phyloP scores from a whole-genome alignment of 2,797 vertebrate species.

The Bradypus variegatus region DNA sequence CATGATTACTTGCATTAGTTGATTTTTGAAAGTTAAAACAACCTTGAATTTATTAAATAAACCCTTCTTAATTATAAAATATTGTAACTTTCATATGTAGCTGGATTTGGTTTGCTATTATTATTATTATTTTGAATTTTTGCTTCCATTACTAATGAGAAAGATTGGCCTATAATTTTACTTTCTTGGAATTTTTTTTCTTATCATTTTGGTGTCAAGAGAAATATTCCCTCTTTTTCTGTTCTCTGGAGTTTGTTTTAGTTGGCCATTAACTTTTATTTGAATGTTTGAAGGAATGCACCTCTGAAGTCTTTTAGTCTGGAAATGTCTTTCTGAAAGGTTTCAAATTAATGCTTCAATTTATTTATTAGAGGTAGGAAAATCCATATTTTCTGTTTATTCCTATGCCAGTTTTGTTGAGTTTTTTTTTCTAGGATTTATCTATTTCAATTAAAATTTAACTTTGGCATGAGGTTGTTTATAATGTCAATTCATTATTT shows the following conservation, averaged over 20 bases:
- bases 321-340: not conserved
- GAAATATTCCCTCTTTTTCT: no score
- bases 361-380: not conserved
- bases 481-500: not conserved
- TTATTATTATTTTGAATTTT: not conserved
- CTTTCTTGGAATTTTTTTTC: not conserved
- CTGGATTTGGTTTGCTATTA: not conserved
- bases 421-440: not conserved
- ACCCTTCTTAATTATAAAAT: not conserved
- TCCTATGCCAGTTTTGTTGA: not conserved
- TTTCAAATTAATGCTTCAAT: not conserved
- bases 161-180: not conserved
- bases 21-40: not conserved
- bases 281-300: slow-evolving; percentile 1
- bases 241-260: not conserved
- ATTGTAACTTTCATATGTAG: not conserved
- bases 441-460: not conserved
- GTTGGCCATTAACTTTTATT: not conserved
- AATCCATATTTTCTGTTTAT: not conserved
- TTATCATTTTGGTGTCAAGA: not conserved
- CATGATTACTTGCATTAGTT: no score
- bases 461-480: not conserved
- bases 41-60: not conserved
- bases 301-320: not conserved
- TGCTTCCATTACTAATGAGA: not conserved